Evolutionary conservation across 2,113 vertebrate genomes (phyloP).

Genomic region (Craseonycteris thonglongyai): DNA sequence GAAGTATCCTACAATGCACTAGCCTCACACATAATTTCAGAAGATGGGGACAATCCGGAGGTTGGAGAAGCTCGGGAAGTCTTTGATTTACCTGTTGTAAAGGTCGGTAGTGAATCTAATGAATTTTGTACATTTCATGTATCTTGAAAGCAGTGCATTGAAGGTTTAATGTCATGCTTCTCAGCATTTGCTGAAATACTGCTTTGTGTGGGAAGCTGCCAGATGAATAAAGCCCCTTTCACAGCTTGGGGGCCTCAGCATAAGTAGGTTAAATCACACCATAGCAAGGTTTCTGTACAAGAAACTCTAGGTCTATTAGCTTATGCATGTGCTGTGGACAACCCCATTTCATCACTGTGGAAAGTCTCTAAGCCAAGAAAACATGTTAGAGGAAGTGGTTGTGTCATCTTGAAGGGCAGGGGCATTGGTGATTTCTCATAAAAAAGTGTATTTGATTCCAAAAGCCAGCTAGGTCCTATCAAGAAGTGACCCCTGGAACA

Average conservation of each 20-base stretch:
- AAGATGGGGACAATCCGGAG: constrained; percentile 96
- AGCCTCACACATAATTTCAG: constrained; percentile 96
- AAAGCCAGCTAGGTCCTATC: neutral
- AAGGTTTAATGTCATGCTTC: neutral
- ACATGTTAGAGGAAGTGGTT: too few relatives aligned
- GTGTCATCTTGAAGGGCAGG: too few relatives aligned
- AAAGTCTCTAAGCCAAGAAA: neutral
- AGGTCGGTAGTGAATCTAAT: constrained; percentile 79
- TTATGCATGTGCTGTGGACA: rapidly evolving
- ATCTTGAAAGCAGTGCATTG: neutral
- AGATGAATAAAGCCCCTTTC: rapidly evolving
- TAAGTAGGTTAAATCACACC: rapidly evolving
- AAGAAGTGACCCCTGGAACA: too few relatives aligned
- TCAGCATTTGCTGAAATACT: neutral
- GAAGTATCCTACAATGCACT: constrained; percentile 97
- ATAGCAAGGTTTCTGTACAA: neutral
- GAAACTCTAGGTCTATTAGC: neutral
- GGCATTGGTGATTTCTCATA: too few relatives aligned
- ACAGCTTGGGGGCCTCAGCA: neutral
- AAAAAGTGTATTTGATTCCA: neutral
- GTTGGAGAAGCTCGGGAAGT: constrained; percentile 97
- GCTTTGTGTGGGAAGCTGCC: neutral
- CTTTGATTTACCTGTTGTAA: constrained; percentile 96
- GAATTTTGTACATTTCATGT: rapidly evolving
- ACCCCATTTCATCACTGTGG: rapidly evolving